Evolutionary conservation across 1,140 invertebrate species (phyloP).

Genomic region (Planococcus citri): DNA sequence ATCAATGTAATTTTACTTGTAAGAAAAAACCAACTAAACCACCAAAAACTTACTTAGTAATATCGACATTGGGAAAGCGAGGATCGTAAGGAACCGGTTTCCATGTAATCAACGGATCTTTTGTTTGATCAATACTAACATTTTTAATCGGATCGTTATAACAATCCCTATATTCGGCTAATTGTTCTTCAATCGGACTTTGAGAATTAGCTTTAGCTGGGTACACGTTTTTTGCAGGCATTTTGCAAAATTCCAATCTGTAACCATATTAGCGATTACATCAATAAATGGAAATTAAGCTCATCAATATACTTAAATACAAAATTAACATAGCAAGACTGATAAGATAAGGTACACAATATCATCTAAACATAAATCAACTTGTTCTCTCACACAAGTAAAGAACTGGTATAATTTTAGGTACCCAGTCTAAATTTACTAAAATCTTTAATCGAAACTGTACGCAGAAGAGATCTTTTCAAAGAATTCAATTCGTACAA

Average conservation of each 20-base stretch:
- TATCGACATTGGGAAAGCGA: not conserved
- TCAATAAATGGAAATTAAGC: not conserved
- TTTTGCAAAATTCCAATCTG: not conserved
- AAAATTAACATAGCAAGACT: too few relatives aligned
- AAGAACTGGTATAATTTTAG: too few relatives aligned
- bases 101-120: not conserved
- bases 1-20: too few relatives aligned
- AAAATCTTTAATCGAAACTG: too few relatives aligned
- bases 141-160: not conserved
- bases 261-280: not conserved
- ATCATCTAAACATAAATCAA: too few relatives aligned
- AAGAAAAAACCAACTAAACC: not conserved
- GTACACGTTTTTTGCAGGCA: too few relatives aligned
- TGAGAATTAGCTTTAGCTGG: not conserved
- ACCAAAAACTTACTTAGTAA: constrained; percentile 8
- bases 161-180: not conserved
- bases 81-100: constrained; percentile 12
- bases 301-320: not conserved
- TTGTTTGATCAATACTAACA: not conserved
- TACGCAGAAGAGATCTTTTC: too few relatives aligned
- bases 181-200: not conserved
- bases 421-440: too few relatives aligned
- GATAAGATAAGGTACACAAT: too few relatives aligned
- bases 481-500: too few relatives aligned
- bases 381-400: too few relatives aligned